Evolutionary conservation across 23 tunicate genomes (phyloP), one percentile per base, ranked within the genome.

Genomic region (Ciona savignyi): DNA sequence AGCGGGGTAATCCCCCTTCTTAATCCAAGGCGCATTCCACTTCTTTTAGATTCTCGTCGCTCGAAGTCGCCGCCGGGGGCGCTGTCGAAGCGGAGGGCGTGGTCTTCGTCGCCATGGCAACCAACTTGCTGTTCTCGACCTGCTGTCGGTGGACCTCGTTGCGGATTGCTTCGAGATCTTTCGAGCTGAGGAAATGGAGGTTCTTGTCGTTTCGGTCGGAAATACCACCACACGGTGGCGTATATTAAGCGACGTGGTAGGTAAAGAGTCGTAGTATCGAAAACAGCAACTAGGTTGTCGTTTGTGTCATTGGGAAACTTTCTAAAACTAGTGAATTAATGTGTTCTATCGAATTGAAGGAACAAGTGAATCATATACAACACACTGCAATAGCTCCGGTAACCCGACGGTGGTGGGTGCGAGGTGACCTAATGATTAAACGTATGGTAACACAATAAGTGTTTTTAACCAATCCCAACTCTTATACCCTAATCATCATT

Each of bases 121-220:
- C 70, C 33, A 70, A 29, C 35, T 78, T 78, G 56, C 71, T 62
- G 66, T 78, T 78, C 63, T 75, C 79, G 64, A 28, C 63, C 32
- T 85, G 91, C 63, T 85, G 91, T 21, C 81, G 76, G 25, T 75
- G 75, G 1, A 85, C 91, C 61, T 85, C 91, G 62, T 65, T 30
- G 1, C 91, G 78, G 11, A 85, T 66, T 29, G 79, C 75, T 34
- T 85, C 91, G 27, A 85, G 32, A 56, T 85, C 91, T 85, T 85
- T 85, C 26, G 63, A 72, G 35, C 89, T 83, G 69, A 25, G 60
- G 32, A 70, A 22, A 42, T 6, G 15, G 15, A 6, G n/a, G n/a
- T n/a, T n/a, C n/a, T n/a, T n/a, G n/a, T n/a, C n/a, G n/a, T 23
- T 23, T 65, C n/a, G 22, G 25, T 9, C 24, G n/a, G 25, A 23